These are phyloP conservation scores for Falco concolor DNA, from an alignment of 2,797 vertebrate species.

Conservation along the genomic window DNA sequence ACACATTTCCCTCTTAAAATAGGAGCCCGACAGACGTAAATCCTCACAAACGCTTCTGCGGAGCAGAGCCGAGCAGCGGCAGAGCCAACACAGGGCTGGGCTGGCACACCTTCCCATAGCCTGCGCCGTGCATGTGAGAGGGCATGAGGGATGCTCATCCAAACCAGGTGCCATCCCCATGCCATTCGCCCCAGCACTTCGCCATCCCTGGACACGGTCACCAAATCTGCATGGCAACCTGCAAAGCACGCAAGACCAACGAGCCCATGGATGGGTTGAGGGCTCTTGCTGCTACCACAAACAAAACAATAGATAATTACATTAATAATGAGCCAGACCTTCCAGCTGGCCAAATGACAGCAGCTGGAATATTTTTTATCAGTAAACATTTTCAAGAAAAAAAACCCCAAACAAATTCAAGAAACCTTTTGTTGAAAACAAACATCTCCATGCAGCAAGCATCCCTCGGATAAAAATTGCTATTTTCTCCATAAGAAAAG, in stretches of 20 bases:
- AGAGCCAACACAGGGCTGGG: rapidly evolving
- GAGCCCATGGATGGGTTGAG: rapidly evolving
- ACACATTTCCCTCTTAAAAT: slow-evolving; percentile 13
- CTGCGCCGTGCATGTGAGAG: rapidly evolving
- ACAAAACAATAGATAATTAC: background rate
- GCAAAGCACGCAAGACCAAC: rapidly evolving
- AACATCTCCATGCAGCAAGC: background rate
- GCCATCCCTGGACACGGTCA: rapidly evolving
- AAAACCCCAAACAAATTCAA: background rate
- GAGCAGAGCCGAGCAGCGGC: background rate
- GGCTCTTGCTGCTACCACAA: background rate
- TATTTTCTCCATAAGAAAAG: background rate
- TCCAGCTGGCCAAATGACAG: background rate
- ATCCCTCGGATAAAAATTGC: background rate
- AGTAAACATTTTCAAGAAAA: background rate
- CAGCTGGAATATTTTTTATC: background rate
- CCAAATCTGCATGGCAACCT: rapidly evolving
- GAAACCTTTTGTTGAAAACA: background rate
- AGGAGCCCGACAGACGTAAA: background rate
- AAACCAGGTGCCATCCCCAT: background rate
- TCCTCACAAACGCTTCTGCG: background rate
- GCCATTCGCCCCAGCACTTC: background rate
- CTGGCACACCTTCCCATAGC: background rate
- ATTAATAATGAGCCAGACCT: background rate
- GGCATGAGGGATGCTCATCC: rapidly evolving